Base-by-base conservation (phyloP, 2,113 vertebrate genomes). In the Oreochromis tanganicae region DNA sequence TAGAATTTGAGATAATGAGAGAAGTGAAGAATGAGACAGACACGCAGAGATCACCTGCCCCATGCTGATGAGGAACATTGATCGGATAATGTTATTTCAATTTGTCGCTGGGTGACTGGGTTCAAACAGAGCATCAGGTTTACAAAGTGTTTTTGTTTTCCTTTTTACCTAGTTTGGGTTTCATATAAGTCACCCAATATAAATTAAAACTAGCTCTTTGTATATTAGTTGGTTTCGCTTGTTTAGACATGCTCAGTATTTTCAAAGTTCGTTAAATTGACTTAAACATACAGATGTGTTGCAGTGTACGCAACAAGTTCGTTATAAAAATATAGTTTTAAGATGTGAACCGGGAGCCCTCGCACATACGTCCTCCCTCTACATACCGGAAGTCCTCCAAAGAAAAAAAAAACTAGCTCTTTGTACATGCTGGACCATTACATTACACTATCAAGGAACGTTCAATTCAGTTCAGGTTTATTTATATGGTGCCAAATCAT, bases 51-150 rank as follows among this genome's bases (percentile, higher is more conserved):
- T 89, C 85, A 85, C 32, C 52, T 87, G 56, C 38, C 85, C 43
- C 82, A 88, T 85, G 54, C 87, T 84, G 83, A 93, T 91, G 82
- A 91, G 79, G 36, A 46, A 46, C 73, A 78, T 46, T 52, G 87
- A 88, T 89, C 32, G 3, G 36, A 75, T 48, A 21, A 24, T 50
- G 36, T 59, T 56, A 7, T 24, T 55, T 78, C 13, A 57, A 27
- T 84, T 68, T 71, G n/a, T 57, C 13, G 3, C 32, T 19, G 56
- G 59, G 13, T 86, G 85, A 75, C 80, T 56, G 75, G 29, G 55
- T 52, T 75, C 41, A 80, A 80, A 73, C 11, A 75, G 16, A 82
- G 16, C 43, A 14, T 12, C 13, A 63, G n/a, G 8, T 54, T 56
- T 24, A 36, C 12, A 75, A 75, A 46, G 4, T 2, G 9, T 7